phyloP scores from a whole-genome alignment of 2,113 vertebrate genomes.

The Zosterops lateralis region DNA sequence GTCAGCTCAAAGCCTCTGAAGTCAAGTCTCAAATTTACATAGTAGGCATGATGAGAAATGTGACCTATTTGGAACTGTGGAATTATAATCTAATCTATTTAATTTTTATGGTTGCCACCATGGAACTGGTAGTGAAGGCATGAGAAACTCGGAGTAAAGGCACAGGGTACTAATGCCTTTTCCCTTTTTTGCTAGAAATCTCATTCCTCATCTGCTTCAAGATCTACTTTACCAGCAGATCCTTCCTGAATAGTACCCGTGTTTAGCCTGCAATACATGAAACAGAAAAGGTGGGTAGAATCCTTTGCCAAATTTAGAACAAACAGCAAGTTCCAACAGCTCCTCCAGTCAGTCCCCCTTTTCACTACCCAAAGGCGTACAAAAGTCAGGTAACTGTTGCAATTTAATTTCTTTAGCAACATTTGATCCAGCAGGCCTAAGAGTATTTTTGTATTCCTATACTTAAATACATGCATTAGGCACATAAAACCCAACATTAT shows the following conservation, averaged over 20 bases:
- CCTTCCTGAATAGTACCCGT: neutral
- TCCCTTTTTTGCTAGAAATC: neutral
- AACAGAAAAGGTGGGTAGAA: neutral
- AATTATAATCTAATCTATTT: neutral
- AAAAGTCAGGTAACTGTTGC: neutral
- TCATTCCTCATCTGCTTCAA: neutral
- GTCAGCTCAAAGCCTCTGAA: neutral
- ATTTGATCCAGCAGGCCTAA: neutral
- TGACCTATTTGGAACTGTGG: neutral
- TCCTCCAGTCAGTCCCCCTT: neutral
- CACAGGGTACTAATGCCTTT: neutral
- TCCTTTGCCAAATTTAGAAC: neutral
- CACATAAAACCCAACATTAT: neutral
- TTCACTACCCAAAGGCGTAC: neutral
- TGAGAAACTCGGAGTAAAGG: neutral
- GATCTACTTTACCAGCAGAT: neutral
- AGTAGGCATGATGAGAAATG: neutral
- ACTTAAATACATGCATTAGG: neutral
- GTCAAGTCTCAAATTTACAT: neutral
- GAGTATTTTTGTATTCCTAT: neutral
- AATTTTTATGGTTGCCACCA: neutral
- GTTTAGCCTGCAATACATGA: neutral
- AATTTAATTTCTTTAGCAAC: neutral
- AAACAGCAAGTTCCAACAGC: conserved; percentile 22
- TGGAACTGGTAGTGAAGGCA: neutral